Conservation (phyloP, 2,113 vertebrate species). For the Capreolus pygargus region DNA sequence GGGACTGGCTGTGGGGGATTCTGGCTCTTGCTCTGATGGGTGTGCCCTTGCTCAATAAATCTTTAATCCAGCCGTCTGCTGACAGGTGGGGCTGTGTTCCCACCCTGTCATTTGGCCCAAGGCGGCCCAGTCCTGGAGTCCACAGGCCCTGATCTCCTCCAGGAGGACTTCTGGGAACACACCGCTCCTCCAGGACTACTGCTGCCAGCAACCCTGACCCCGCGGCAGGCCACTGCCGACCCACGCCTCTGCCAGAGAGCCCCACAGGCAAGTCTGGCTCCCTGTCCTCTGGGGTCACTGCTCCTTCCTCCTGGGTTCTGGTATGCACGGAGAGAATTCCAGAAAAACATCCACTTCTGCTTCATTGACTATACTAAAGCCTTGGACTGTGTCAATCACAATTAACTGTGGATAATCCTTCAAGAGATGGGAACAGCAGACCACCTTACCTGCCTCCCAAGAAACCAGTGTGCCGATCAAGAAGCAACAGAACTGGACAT, state of each 20-base stretch:
- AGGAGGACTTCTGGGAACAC: not conserved
- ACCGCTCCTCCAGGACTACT: not conserved
- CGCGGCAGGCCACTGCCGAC: not conserved
- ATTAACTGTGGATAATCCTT: not conserved
- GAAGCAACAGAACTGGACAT: not conserved
- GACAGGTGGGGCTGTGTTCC: not conserved
- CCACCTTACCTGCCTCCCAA: not conserved
- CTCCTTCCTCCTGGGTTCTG: not conserved
- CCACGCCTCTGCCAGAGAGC: not conserved
- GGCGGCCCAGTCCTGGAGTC: not conserved
- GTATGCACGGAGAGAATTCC: not conserved
- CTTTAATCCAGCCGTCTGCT: not conserved
- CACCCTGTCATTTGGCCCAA: too few species aligned
- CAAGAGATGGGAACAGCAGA: not conserved
- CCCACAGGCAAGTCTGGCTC: not conserved
- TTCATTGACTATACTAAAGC: not conserved
- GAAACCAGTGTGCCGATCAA: not conserved
- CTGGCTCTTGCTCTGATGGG: not conserved
- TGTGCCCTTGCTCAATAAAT: not conserved
- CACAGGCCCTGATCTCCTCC: not conserved
- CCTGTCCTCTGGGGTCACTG: not conserved
- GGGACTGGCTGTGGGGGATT: not conserved
- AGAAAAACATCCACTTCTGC: not conserved
- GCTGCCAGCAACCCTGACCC: not conserved
- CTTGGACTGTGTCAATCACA: not conserved